Percentiles rank a stretch among this genome's conserved stretches.
Conservation (phyloP, 92 coral and sea anemone species). For the Zoanthus sociatus region DNA sequence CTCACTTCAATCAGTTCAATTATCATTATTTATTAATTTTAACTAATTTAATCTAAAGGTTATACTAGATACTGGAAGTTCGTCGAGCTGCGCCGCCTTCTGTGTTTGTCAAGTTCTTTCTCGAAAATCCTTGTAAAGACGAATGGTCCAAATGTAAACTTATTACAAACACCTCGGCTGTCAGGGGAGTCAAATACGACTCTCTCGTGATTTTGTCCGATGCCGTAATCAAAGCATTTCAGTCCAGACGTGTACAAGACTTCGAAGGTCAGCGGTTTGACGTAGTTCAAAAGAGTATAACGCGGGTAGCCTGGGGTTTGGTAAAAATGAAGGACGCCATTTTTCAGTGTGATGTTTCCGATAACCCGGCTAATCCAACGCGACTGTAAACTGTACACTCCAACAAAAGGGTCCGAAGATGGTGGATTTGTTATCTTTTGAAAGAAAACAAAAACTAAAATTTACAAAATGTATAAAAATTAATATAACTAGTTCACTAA, state of each 20-base stretch:
- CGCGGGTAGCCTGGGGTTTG: slow-evolving; percentile 90
- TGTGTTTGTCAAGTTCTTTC: not conserved
- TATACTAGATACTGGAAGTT: slow-evolving; percentile 19
- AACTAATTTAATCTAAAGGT: not conserved
- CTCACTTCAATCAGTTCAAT: too few species aligned
- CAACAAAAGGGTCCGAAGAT: slow-evolving; percentile 65
- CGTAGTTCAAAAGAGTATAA: slow-evolving; percentile 75
- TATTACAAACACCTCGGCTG: slow-evolving; percentile 67
- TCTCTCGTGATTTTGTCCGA: slow-evolving; percentile 94
- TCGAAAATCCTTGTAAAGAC: slow-evolving; percentile 62
- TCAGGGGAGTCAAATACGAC: slow-evolving; percentile 73
- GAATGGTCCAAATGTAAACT: slow-evolving; percentile 90
- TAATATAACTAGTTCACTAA: not conserved
- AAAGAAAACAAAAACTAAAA: not conserved
- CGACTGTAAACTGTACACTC: slow-evolving; percentile 76
- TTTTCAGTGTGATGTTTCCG: slow-evolving; percentile 77
- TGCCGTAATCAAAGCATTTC: slow-evolving; percentile 78
- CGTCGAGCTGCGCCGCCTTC: not conserved
- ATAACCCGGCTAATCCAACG: slow-evolving; percentile 86
- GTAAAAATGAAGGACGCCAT: slow-evolving; percentile 76
- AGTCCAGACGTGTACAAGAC: slow-evolving; percentile 88
- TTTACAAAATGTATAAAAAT: not conserved
- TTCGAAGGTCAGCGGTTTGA: slow-evolving; percentile 69
- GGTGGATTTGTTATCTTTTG: slow-evolving; percentile 74
- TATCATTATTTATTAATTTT: too few species aligned